A percentile compares a stretch with the other conserved stretches of the same genome.
phyloP scores from a whole-genome alignment of 2,888 invertebrate species.

The Synergus umbraculus region DNA sequence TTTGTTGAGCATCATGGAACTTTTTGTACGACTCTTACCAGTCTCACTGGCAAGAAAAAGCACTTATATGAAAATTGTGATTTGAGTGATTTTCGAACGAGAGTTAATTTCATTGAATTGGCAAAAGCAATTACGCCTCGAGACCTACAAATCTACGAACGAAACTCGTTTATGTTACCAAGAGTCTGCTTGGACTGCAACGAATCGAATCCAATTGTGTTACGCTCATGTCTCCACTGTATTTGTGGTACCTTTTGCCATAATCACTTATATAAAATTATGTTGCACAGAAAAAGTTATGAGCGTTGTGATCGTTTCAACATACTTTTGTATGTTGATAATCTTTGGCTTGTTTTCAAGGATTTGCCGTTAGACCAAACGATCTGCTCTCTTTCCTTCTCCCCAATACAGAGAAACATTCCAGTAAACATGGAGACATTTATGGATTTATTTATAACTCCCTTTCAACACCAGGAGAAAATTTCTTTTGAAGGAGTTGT shows the following conservation, averaged over 20 bases:
- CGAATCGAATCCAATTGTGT: conserved; percentile 48
- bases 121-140: conserved; percentile 47
- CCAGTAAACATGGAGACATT: neutral
- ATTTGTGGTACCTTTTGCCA: neutral
- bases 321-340: neutral
- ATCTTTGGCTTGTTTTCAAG: neutral
- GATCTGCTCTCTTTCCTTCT: too few species aligned
- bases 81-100: too few species aligned
- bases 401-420: too few species aligned
- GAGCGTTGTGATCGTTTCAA: too few species aligned
- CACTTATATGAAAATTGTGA: neutral
- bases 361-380: neutral
- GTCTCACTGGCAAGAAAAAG: neutral
- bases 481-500: too few species aligned
- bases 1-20: neutral
- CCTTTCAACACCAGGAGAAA: too few species aligned
- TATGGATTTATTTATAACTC: too few species aligned
- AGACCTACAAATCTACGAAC: conserved; percentile 56
- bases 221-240: conserved; percentile 59
- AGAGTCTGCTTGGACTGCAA: conserved; percentile 63
- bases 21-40: neutral
- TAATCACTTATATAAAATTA: neutral
- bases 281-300: too few species aligned
- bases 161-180: conserved; percentile 65
- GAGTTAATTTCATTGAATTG: neutral